These are phyloP conservation scores for Brienomyrus brachyistius DNA, from an alignment of 2,113 vertebrate genomes.

Conservation along the genomic window DNA sequence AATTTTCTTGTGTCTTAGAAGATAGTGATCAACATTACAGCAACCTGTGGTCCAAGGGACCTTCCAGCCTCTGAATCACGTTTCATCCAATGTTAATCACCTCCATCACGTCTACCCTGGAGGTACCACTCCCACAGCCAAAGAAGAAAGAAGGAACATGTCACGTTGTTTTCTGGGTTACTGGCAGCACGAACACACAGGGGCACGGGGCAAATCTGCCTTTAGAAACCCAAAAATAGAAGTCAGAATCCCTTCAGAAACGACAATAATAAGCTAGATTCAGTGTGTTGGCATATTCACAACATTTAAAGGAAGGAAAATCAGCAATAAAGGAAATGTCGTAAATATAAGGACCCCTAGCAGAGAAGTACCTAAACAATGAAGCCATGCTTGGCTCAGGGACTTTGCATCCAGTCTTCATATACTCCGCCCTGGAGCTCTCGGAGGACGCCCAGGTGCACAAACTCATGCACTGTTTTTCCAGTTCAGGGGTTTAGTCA, in stretches of 20 bases:
- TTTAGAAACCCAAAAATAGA: not conserved
- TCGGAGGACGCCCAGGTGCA: not conserved
- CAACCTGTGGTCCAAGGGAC: not conserved
- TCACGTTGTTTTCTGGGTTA: not conserved
- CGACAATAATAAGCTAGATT: not conserved
- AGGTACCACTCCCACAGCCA: not conserved
- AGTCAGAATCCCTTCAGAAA: constrained; percentile 1
- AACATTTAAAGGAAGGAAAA: not conserved
- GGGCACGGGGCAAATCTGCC: not conserved
- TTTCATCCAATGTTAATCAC: not conserved
- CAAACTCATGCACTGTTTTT: not conserved
- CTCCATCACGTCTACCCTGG: not conserved
- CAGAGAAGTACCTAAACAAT: not conserved
- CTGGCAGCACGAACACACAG: not conserved
- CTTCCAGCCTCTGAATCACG: not conserved
- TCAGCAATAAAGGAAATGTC: not conserved
- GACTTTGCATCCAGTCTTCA: not conserved
- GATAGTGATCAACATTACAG: not conserved
- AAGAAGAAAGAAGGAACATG: constrained; percentile 1
- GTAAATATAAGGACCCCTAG: not conserved
- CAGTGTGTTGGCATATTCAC: not conserved
- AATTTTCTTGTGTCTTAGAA: not conserved
- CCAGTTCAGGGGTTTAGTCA: not conserved
- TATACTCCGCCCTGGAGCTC: not conserved
- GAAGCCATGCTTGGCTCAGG: not conserved